A percentile compares a stretch with the other conserved stretches of the same genome.
Evolutionary conservation across 2,797 vertebrate genomes (phyloP).

Genomic region (Hypotaenidia okinawae): DNA sequence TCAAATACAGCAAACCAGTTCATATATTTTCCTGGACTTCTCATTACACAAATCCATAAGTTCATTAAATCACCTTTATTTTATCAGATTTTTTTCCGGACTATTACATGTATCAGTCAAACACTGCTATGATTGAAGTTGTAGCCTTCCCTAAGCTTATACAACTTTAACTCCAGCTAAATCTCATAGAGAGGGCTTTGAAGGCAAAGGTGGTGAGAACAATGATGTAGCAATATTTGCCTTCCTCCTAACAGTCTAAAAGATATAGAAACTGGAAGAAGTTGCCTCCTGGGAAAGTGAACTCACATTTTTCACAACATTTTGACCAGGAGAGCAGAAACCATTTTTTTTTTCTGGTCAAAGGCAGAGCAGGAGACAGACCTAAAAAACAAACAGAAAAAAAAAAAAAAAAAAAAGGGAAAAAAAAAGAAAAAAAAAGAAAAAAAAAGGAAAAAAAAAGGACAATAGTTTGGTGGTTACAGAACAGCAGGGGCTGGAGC

Average conservation of each 20-base stretch:
- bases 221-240: background rate
- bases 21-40: background rate
- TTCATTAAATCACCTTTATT: background rate
- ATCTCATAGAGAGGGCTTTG: background rate
- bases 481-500: background rate
- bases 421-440: no score
- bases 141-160: background rate
- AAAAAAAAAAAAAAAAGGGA: no score
- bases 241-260: background rate
- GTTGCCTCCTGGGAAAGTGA: background rate
- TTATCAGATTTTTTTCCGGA: background rate
- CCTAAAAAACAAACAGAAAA: no score
- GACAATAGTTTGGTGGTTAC: background rate
- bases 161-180: background rate
- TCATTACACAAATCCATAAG: background rate
- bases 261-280: background rate
- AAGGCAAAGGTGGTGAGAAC: background rate
- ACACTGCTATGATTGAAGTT: background rate
- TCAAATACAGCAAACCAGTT: background rate
- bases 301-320: background rate
- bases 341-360: background rate
- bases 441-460: no score
- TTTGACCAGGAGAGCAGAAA: background rate
- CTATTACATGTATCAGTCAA: background rate
- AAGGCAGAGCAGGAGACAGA: background rate